Conservation (phyloP, 2,797 vertebrate genomes). For the Eleutherodactylus coqui region DNA sequence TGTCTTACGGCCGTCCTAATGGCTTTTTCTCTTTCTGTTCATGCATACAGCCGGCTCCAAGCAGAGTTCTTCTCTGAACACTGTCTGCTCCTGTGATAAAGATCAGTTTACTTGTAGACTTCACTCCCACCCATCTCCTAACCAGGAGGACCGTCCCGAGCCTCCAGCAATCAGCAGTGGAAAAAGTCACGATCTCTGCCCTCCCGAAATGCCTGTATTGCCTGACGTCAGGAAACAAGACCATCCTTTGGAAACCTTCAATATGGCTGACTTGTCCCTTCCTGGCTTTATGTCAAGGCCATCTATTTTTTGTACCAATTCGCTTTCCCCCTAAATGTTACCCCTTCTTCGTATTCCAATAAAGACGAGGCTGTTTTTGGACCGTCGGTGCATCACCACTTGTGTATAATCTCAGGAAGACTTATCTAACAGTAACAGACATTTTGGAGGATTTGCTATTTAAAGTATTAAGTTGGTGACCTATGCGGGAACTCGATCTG, state of each 20-base stretch:
- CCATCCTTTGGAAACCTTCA: conserved; percentile 37
- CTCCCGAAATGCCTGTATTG: conserved; percentile 29
- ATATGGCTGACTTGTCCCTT: conserved; percentile 47
- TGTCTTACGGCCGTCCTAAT: not conserved
- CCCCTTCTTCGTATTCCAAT: not conserved
- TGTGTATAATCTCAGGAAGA: conserved; percentile 44
- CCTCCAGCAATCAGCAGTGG: conserved; percentile 3
- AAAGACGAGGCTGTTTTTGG: not conserved
- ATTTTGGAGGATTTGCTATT: conserved; percentile 17
- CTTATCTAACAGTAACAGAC: conserved; percentile 23
- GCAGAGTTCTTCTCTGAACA: conserved; percentile 7
- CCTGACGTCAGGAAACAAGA: conserved; percentile 44
- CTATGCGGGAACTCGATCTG: not conserved
- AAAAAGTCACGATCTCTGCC: not conserved
- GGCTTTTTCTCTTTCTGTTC: not conserved
- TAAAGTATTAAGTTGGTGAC: conserved; percentile 36
- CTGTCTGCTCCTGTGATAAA: not conserved
- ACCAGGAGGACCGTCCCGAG: conserved; percentile 19
- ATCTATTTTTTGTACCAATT: conserved; percentile 63
- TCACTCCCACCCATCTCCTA: not conserved
- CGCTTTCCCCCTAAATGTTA: conserved; percentile 19
- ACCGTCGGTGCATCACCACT: not conserved
- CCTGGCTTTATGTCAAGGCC: conserved; percentile 67
- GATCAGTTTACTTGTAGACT: conserved; percentile 20
- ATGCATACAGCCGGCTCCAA: not conserved